phyloP scores from a whole-genome alignment of 35 echinoderm and acorn worm species.

The Ophiothrix spiculata region DNA sequence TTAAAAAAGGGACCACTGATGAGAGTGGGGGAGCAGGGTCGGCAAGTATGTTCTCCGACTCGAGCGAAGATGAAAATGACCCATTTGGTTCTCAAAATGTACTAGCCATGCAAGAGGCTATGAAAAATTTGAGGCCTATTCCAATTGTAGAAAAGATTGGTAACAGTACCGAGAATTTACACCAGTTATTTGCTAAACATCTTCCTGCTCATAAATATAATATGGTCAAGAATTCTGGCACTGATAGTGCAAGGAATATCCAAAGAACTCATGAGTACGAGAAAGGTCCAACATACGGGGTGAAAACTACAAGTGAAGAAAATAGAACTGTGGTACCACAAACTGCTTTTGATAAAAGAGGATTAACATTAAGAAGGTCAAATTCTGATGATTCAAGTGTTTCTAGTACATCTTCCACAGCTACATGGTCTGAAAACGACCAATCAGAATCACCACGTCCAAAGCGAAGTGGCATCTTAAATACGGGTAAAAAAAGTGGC shows the following conservation, averaged over 20 bases:
- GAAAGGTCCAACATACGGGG: neutral
- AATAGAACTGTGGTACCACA: neutral
- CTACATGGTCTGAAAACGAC: constrained; percentile 47
- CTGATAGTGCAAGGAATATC: constrained; percentile 42
- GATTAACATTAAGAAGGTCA: neutral
- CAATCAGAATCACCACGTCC: constrained; percentile 16
- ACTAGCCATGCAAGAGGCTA: neutral
- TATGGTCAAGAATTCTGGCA: constrained; percentile 10
- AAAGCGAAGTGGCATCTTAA: constrained; percentile 36
- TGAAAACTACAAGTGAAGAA: neutral
- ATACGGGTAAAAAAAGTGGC: constrained; percentile 22
- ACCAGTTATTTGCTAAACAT: constrained; percentile 4
- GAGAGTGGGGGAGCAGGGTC: neutral
- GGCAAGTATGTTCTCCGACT: neutral
- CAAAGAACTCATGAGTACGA: constrained; percentile 18
- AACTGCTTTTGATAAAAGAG: neutral
- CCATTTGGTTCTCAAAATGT: neutral
- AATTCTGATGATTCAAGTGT: constrained; percentile 56
- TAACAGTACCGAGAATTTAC: neutral
- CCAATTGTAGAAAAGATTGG: neutral
- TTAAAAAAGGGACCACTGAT: neutral
- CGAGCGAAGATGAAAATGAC: neutral
- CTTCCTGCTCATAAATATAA: constrained; percentile 1
- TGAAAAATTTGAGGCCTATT: neutral
- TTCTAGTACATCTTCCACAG: constrained; percentile 36